Evolutionary conservation across 2,797 vertebrate species (phyloP).

Genomic region (Rhinichthys osculus): DNA sequence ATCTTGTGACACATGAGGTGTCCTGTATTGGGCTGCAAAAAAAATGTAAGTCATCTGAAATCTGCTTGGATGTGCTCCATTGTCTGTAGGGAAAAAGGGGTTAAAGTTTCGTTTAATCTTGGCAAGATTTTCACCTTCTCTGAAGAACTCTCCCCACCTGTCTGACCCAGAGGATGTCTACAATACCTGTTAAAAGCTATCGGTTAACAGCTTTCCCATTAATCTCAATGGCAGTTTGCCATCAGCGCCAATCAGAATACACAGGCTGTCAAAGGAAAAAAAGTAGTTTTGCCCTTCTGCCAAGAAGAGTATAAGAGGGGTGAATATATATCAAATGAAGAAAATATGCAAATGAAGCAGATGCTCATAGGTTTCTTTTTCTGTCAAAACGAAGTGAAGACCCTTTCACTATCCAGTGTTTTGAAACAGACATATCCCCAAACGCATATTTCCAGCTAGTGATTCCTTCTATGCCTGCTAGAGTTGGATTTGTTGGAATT

Average conservation of each 20-base stretch:
- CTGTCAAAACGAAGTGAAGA: conserved; percentile 13
- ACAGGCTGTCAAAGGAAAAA: neutral
- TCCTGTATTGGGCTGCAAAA: neutral
- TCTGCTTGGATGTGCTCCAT: neutral
- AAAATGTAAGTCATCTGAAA: neutral
- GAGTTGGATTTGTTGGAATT: conserved; percentile 35
- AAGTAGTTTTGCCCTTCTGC: neutral
- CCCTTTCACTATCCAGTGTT: conserved; percentile 6
- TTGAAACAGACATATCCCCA: conserved; percentile 37
- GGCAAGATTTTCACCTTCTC: conserved; percentile 21
- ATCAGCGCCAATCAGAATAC: neutral
- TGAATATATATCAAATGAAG: neutral
- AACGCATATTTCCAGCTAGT: conserved; percentile 39
- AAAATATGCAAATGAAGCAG: neutral
- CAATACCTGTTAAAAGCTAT: conserved; percentile 5
- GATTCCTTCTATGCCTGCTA: conserved; percentile 29
- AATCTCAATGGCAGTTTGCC: neutral
- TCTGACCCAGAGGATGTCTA: neutral
- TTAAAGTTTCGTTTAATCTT: conserved; percentile 8
- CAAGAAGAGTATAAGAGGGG: no score
- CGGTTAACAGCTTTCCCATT: neutral
- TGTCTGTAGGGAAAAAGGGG: conserved; percentile 13
- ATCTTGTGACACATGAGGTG: neutral
- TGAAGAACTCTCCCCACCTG: neutral
- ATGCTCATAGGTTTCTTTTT: neutral